Percentiles rank a stretch among this genome's conserved stretches.
These are phyloP conservation scores for Alosa alosa DNA, from an alignment of 2,113 vertebrate genomes.

Conservation along the genomic window DNA sequence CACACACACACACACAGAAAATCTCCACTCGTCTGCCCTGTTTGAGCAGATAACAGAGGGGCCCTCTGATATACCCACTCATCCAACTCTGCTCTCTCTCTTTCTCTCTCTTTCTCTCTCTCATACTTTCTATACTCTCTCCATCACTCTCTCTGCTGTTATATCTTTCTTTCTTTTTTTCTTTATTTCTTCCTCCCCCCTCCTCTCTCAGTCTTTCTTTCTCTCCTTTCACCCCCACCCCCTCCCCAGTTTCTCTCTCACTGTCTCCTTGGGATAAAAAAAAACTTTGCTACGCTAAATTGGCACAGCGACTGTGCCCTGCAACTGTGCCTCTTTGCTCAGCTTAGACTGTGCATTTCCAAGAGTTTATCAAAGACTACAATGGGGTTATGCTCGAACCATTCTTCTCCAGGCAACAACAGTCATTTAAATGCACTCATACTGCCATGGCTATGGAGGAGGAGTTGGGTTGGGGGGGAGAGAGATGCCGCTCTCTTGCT, in stretches of 20 bases:
- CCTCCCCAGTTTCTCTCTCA: background rate
- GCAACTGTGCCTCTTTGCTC: slow-evolving; percentile 68
- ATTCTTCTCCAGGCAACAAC: slow-evolving; percentile 77
- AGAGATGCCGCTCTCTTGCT: slow-evolving; percentile 58
- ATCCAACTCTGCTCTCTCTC: slow-evolving; percentile 48
- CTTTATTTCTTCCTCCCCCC: slow-evolving; percentile 34
- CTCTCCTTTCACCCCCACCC: slow-evolving; percentile 32
- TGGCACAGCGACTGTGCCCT: slow-evolving; percentile 75
- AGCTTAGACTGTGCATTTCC: slow-evolving; percentile 71
- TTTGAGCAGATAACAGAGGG: slow-evolving; percentile 71
- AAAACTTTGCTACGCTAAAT: slow-evolving; percentile 75
- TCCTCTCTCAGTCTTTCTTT: slow-evolving; percentile 40
- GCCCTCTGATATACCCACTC: slow-evolving; percentile 60
- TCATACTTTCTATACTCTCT: slow-evolving; percentile 35
- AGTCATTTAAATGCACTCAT: slow-evolving; percentile 75
- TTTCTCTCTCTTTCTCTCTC: slow-evolving; percentile 45
- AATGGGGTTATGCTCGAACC: slow-evolving; percentile 74
- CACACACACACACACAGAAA: slow-evolving; percentile 51
- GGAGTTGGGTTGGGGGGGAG: slow-evolving; percentile 1
- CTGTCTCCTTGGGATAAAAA: slow-evolving; percentile 31
- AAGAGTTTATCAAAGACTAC: slow-evolving; percentile 79
- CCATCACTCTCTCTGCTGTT: slow-evolving; percentile 42
- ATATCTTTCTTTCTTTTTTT: slow-evolving; percentile 42
- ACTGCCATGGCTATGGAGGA: slow-evolving; percentile 62
- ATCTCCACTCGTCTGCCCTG: slow-evolving; percentile 71